Conservation (phyloP, 2,797 vertebrate genomes). For the Cyclura pinguis region DNA sequence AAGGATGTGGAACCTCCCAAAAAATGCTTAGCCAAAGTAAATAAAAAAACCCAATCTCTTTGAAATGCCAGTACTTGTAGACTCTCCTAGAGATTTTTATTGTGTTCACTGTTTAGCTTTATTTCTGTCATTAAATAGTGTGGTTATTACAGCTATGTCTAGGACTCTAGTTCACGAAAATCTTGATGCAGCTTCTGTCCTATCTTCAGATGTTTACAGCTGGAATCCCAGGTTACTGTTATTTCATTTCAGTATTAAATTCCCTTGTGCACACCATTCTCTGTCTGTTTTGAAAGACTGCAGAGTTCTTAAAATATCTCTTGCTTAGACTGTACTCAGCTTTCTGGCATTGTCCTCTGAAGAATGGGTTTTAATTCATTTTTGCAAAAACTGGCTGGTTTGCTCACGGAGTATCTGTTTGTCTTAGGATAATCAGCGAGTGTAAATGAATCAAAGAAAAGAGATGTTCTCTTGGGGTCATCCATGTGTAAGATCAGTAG, state of each 20-base stretch:
- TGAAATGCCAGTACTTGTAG: neutral
- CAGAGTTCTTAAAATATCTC: neutral
- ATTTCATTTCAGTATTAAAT: neutral
- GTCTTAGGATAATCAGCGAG: neutral
- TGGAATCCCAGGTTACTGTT: neutral
- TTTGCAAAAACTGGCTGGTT: neutral
- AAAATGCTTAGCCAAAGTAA: conserved; percentile 51
- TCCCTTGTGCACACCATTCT: neutral
- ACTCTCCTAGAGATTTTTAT: neutral
- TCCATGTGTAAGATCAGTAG: neutral
- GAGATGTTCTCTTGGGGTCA: neutral
- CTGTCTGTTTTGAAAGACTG: neutral
- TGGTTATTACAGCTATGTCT: neutral
- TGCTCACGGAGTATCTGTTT: neutral
- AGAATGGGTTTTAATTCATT: conserved; percentile 19
- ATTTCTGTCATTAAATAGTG: conserved; percentile 9
- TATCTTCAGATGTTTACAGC: neutral
- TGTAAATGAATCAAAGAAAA: neutral
- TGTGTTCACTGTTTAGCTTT: neutral
- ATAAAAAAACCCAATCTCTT: conserved; percentile 12
- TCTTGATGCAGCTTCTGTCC: neutral
- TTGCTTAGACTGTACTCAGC: conserved; percentile 10
- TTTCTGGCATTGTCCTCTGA: neutral
- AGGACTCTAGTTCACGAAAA: neutral
- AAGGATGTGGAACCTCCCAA: neutral